A percentile compares a stretch with the other conserved stretches of the same genome.
phyloP scores from a whole-genome alignment of 2,797 vertebrate species.

The Oryzias sinensis region DNA sequence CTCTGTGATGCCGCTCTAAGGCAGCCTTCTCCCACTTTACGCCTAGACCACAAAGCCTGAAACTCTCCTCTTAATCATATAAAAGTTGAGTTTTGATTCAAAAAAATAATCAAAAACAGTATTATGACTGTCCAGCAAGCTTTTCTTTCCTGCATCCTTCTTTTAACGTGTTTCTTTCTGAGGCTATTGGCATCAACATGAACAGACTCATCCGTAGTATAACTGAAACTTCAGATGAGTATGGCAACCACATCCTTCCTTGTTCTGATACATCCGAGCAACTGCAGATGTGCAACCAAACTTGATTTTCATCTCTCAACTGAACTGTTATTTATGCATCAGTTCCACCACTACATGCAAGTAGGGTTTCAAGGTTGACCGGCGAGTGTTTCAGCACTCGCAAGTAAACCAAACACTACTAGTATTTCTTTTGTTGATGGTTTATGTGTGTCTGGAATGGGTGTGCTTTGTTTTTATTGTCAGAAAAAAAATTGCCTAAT shows the following conservation, averaged over 20 bases:
- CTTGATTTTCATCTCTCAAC: slow-evolving; percentile 24
- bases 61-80: slow-evolving; percentile 31
- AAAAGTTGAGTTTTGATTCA: slow-evolving; percentile 13
- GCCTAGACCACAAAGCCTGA: slow-evolving; percentile 35
- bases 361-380: slow-evolving; percentile 15
- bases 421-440: slow-evolving; percentile 37
- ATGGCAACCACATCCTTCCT: slow-evolving; percentile 76
- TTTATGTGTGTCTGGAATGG: not conserved
- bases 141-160: not conserved
- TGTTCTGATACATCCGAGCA: slow-evolving; percentile 10
- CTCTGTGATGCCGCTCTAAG: slow-evolving; percentile 34
- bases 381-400: slow-evolving; percentile 14
- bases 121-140: slow-evolving; percentile 4
- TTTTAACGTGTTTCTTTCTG: slow-evolving; percentile 7
- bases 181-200: slow-evolving; percentile 14
- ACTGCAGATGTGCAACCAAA: slow-evolving; percentile 35
- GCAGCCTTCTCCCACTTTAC: slow-evolving; percentile 41
- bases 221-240: slow-evolving; percentile 24
- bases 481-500: slow-evolving; percentile 7
- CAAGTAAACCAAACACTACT: slow-evolving; percentile 63
- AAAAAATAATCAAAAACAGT: slow-evolving; percentile 25
- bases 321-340: slow-evolving; percentile 10
- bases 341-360: slow-evolving; percentile 30
- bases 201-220: slow-evolving; percentile 15
- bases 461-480: slow-evolving; percentile 12